Base-by-base conservation (phyloP, 1,140 invertebrate genomes). In the Brachionus asplanchnoidis region DNA sequence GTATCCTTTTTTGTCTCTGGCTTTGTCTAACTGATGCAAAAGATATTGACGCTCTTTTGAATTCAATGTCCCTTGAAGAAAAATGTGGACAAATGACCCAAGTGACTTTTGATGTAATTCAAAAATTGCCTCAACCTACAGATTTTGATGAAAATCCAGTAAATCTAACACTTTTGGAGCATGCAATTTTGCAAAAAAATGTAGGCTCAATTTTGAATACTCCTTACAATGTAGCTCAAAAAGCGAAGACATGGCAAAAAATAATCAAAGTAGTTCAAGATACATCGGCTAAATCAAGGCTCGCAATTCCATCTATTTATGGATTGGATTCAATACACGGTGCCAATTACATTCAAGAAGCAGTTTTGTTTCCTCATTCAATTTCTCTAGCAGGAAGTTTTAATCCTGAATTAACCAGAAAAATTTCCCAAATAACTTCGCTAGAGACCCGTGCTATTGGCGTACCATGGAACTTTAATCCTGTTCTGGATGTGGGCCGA, bases 41-140 rank as follows among this genome's bases (percentile, higher is more conserved):
- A n/a, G 36, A 73, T 42, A 73, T 73, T 73, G 68, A 73, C 12
- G 20, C 40, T 32, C 36, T 73, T 40, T 17, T 73, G 20, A 36
- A 42, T 40, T 36, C 28, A 32, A 77, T 77, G 73, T 50, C 14
- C n/a, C 12, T 50, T 50, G 73, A 77, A 77, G 42, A 77, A 50
- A 77, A 77, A 50, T 46, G 40, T 77, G 73, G 73, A 14, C 73
- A 77, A 50, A 77, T 77, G 73, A 77, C 73, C 5, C 73, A 77
- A 50, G 32, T 77, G 2, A 50, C 42, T 17, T 50, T 77, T 50
- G 32, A 77, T 23, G 17, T 50, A 50, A 77, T 77, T 11, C 8
- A 50, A 50, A 77, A 77, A 46, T 9, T 8, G 20, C 14, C 17
- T 7, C 9, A 73, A 42, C 68, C 68, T n/a, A 20, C 32, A 12